These are phyloP conservation scores for Pediacus dermestoides DNA, from an alignment of 2,888 invertebrate species.

Conservation along the genomic window DNA sequence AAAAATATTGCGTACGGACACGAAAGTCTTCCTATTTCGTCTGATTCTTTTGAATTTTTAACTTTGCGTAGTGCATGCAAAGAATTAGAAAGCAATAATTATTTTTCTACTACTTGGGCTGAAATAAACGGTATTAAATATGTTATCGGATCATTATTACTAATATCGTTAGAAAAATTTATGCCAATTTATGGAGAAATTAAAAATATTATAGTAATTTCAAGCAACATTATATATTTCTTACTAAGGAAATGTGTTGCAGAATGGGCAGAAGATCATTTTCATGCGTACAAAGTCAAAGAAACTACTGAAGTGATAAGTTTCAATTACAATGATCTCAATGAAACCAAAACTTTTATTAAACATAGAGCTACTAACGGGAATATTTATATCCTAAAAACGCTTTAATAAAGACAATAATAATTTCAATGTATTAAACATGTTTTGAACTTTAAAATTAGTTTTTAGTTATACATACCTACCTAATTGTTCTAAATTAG, in stretches of 20 bases:
- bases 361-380: too few species aligned
- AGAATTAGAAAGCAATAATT: conserved; percentile 2
- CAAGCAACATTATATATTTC: neutral
- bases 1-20: neutral
- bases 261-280: conserved; percentile 1
- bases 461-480: too few species aligned
- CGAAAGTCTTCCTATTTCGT: too few species aligned
- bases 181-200: conserved; percentile 1
- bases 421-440: too few species aligned
- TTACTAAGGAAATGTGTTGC: neutral
- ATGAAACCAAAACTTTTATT: too few species aligned
- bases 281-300: neutral
- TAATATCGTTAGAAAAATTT: neutral
- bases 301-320: too few species aligned
- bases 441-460: too few species aligned
- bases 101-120: neutral
- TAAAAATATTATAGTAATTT: neutral
- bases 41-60: too few species aligned
- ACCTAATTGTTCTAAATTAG: too few species aligned
- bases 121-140: neutral
- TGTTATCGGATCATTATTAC: neutral
- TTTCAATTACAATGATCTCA: too few species aligned
- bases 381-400: too few species aligned
- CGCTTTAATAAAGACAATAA: too few species aligned
- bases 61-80: neutral